phyloP scores from a whole-genome alignment of 2,888 invertebrate genomes.

The Ommatoiulus sabulosus region DNA sequence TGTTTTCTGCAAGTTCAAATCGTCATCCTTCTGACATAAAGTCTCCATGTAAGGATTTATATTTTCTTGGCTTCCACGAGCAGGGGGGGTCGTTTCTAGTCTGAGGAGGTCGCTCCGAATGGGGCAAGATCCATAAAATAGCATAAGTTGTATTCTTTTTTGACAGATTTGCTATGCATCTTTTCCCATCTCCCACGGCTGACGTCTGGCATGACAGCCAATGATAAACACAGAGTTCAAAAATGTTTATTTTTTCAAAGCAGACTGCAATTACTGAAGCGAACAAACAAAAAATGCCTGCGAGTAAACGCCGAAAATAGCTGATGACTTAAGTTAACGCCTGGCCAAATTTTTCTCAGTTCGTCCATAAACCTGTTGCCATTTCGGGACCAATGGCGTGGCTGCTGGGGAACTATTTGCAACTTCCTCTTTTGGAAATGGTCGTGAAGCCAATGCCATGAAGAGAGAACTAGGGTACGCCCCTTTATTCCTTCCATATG shows the following conservation, averaged over 20 bases:
- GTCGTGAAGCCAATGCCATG: constrained; percentile 24
- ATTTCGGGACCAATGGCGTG: constrained; percentile 41
- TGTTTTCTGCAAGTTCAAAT: not conserved
- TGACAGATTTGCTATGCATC: not conserved
- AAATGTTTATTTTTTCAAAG: constrained; percentile 31
- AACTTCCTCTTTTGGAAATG: constrained; percentile 33
- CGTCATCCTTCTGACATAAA: not conserved
- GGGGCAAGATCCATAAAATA: not conserved
- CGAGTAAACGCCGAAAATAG: not conserved
- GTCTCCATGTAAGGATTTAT: not conserved
- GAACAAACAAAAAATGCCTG: not conserved
- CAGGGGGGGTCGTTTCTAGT: constrained; percentile 4
- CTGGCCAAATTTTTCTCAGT: not conserved
- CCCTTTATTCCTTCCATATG: not conserved
- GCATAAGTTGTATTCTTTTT: not conserved
- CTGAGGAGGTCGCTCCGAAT: constrained; percentile 16
- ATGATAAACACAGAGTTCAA: constrained; percentile 23
- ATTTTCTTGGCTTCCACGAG: not conserved
- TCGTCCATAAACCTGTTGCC: not conserved
- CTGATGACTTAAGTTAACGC: constrained; percentile 9
- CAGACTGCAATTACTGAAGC: not conserved
- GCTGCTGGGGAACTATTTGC: not conserved
- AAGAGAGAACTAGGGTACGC: not conserved
- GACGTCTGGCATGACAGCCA: constrained; percentile 8
- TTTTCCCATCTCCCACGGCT: not conserved